Evolutionary conservation across 2,888 invertebrate species (phyloP).

Genomic region (Heliconius erato): DNA sequence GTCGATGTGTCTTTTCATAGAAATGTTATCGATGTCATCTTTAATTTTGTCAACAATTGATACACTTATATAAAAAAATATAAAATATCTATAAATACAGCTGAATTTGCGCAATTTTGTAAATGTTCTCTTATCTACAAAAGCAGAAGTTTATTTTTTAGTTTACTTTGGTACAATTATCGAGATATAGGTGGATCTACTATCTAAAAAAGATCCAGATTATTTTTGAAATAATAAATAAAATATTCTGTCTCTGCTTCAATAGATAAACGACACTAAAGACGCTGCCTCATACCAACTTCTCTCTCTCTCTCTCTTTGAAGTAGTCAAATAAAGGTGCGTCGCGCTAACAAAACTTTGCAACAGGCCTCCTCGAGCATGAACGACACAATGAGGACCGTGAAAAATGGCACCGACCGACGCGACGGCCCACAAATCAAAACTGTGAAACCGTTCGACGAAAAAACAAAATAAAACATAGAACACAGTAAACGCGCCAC

Average conservation of each 20-base stretch:
- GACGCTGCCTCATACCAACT: neutral
- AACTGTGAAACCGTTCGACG: slow-evolving; percentile 69
- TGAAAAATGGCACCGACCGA: slow-evolving; percentile 73
- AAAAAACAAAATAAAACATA: slow-evolving; percentile 68
- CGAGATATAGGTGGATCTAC: neutral
- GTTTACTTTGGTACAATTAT: neutral
- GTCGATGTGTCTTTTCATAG: slow-evolving; percentile 82
- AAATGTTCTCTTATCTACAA: neutral
- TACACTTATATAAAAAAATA: slow-evolving; percentile 45
- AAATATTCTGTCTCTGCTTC: neutral
- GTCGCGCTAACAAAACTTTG: slow-evolving; percentile 64
- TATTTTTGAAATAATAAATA: neutral
- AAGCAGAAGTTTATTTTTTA: neutral
- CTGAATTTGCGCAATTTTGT: neutral
- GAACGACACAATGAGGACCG: slow-evolving; percentile 74
- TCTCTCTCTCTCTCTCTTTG: neutral
- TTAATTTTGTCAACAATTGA: slow-evolving; percentile 85
- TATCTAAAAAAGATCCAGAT: neutral
- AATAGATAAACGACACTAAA: neutral
- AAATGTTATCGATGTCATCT: slow-evolving; percentile 87
- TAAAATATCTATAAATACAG: neutral
- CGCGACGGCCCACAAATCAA: slow-evolving; percentile 77
- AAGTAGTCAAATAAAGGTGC: slow-evolving; percentile 63
- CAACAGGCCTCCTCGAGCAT: slow-evolving; percentile 64
- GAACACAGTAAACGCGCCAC: slow-evolving; percentile 76